Evolutionary conservation across 2,888 invertebrate genomes (phyloP).

Genomic region (Conchocele bisecta): DNA sequence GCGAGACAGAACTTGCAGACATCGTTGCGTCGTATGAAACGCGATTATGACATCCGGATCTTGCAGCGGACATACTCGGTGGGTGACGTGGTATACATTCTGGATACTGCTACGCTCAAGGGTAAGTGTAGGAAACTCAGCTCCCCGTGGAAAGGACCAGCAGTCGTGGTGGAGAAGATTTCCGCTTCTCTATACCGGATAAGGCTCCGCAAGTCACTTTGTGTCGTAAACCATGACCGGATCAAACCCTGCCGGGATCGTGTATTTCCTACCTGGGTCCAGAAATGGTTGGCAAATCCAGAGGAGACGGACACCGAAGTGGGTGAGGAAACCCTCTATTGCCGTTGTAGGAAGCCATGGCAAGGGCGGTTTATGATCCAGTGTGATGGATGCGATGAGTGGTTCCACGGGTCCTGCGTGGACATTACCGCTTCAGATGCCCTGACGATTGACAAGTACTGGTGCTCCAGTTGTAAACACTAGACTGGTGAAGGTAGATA

Average conservation of each 20-base stretch:
- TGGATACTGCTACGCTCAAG: background rate
- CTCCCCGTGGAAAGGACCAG: constrained; percentile 1
- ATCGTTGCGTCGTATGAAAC: background rate
- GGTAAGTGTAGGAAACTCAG: background rate
- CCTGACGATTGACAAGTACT: no score
- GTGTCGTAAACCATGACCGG: constrained; percentile 4
- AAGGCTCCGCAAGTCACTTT: background rate
- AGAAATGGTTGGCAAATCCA: no score
- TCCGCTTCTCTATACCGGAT: background rate
- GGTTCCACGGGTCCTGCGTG: no score
- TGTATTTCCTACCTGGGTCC: no score
- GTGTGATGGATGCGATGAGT: no score
- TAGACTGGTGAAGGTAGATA: background rate
- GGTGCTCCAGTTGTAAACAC: no score
- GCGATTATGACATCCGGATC: background rate
- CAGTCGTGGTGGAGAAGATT: background rate
- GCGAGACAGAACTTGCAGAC: constrained; percentile 2
- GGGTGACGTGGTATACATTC: constrained; percentile 1
- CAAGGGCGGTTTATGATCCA: no score
- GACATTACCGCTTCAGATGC: no score
- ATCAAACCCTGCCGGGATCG: constrained; percentile 12
- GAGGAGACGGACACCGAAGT: no score
- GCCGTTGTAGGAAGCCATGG: no score
- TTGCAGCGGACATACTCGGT: background rate
- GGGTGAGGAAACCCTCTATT: no score